A percentile compares a stretch with the other conserved stretches of the same genome.
Evolutionary conservation across 2,888 invertebrate species (phyloP).

Genomic region (Eurytoma californica): DNA sequence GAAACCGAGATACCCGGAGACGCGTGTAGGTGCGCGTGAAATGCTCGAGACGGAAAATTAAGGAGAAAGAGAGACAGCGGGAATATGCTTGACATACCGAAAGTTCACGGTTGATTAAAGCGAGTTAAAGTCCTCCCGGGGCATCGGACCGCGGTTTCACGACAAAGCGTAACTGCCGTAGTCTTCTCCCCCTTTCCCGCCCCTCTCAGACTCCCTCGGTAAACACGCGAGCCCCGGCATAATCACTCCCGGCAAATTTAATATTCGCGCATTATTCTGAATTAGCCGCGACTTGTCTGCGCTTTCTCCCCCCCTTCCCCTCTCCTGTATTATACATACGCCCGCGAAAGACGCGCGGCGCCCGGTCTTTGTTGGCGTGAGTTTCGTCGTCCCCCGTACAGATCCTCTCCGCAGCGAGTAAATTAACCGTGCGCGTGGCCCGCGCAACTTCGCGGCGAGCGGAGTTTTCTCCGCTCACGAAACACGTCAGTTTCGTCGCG

Average conservation of each 20-base stretch:
- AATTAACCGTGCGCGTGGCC: background rate
- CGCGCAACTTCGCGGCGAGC: background rate
- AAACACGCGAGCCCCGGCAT: slow-evolving; percentile 30
- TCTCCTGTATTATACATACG: background rate
- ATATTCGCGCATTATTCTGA: slow-evolving; percentile 69
- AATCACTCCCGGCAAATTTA: slow-evolving; percentile 62
- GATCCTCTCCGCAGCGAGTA: background rate
- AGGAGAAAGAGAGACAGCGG: slow-evolving; percentile 18
- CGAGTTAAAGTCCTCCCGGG: slow-evolving; percentile 61
- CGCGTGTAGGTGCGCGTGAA: background rate
- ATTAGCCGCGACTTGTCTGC: slow-evolving; percentile 63
- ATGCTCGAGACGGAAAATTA: slow-evolving; percentile 49
- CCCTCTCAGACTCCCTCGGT: slow-evolving; percentile 13
- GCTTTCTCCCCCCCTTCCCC: background rate
- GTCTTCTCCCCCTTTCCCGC: background rate
- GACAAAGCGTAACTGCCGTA: slow-evolving; percentile 36
- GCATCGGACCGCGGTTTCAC: slow-evolving; percentile 30
- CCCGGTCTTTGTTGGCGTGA: slow-evolving; percentile 9
- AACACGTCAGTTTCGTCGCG: background rate
- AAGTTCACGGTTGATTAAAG: slow-evolving; percentile 69
- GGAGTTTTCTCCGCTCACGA: background rate
- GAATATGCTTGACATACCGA: slow-evolving; percentile 62
- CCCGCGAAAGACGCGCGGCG: slow-evolving; percentile 5
- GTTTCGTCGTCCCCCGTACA: background rate
- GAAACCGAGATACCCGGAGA: background rate